phyloP scores from a whole-genome alignment of 2,113 vertebrate genomes.

The Hippocampus comes region DNA sequence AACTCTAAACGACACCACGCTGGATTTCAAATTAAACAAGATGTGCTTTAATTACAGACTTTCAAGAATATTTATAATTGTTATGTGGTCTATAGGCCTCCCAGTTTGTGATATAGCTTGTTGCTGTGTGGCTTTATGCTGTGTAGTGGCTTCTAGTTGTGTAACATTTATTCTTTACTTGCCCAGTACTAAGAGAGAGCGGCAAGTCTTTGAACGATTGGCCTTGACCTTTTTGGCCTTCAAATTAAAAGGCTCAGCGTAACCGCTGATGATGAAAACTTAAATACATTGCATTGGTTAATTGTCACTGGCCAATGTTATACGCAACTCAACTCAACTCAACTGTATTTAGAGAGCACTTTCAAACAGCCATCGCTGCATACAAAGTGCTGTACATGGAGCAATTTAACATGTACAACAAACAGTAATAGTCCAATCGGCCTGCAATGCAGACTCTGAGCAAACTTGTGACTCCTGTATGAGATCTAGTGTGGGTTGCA shows the following conservation, averaged over 20 bases:
- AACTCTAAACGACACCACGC: too few species aligned
- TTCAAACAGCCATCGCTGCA: too few species aligned
- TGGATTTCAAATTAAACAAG: too few species aligned
- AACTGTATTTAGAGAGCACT: too few species aligned
- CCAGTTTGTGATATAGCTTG: too few species aligned
- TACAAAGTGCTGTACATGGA: too few species aligned
- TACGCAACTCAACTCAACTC: too few species aligned
- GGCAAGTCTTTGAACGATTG: not conserved
- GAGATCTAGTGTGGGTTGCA: constrained; percentile 24
- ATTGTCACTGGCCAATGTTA: constrained; percentile 10
- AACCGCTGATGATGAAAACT: not conserved
- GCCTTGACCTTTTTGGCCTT: not conserved
- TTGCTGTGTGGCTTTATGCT: not conserved
- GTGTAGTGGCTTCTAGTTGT: not conserved
- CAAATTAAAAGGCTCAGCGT: not conserved
- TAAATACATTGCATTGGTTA: constrained; percentile 10
- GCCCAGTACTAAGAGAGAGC: not conserved
- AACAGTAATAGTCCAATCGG: not conserved
- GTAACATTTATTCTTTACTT: not conserved
- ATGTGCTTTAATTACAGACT: too few species aligned
- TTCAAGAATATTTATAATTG: too few species aligned
- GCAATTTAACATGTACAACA: too few species aligned
- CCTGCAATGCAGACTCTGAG: constrained; percentile 26
- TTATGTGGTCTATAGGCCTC: too few species aligned
- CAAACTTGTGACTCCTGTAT: constrained; percentile 21